Base-by-base conservation (phyloP, 2,113 vertebrate genomes). In the Clinocottus analis region DNA sequence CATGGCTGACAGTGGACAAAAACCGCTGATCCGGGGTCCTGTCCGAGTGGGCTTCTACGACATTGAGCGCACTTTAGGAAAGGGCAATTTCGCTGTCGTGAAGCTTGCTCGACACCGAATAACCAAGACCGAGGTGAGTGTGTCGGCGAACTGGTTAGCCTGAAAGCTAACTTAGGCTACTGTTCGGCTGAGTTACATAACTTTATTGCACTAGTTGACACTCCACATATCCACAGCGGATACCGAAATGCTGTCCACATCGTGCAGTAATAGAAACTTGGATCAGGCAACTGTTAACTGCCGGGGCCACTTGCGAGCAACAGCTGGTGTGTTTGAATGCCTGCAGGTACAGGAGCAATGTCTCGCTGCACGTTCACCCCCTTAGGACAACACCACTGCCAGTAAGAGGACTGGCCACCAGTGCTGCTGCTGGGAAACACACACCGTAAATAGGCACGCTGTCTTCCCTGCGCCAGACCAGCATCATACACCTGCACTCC, bases 1-100 rank as follows among this genome's bases (percentile, higher is more conserved):
- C 94, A 97, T 99, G 97, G 97, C 97, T 95, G 97, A 98, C 96
- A 95, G 95, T 93, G 95, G 95, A 93, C 97, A 96, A 84, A 96
- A 93, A 91, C 94, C 95, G 94, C 94, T 93, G 93, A 94, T 95
- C 89, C 94, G 95, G 88, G 96, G 93, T 92, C 97, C 97, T 72
- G 97, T 98, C 90, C 96, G 96, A 86, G 97, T 98, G 93, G 97
- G 97, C 89, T 98, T 99, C 93, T 98, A 98, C 94, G 97, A 98
- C 90, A 97, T 98, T 94, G 97, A 99, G 93, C 96, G 97, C 92
- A 98, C 97, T 82, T 94, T 98, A 89, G 97, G 97, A 88, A 98
- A 98, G 92, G 97, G 97, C 82, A 98, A 97, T 94, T 98, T 98
- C 93, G 97, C 97, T 0, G 97, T 98, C 72, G 97, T 99, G 87